A percentile compares a stretch with the other conserved stretches of the same genome.
These are phyloP conservation scores for Lochmaea capreae DNA, from an alignment of 2,888 invertebrate genomes.

Conservation along the genomic window DNA sequence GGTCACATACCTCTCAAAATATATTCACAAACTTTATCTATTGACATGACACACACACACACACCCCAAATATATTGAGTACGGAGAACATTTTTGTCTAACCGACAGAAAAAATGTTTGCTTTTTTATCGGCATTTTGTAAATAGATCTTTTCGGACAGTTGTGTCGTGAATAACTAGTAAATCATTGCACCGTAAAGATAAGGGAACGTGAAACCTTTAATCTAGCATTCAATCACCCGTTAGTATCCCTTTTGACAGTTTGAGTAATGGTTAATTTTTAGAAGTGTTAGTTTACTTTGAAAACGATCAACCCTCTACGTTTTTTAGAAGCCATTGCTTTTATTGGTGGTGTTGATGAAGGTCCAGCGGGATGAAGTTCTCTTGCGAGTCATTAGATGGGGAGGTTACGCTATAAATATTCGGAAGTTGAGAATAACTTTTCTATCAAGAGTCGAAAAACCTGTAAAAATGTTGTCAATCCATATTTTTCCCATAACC, in stretches of 20 bases:
- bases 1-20: too few relatives aligned
- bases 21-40: background rate
- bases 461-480: too few relatives aligned
- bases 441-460: background rate
- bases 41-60: background rate
- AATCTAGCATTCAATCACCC: conserved; percentile 16
- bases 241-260: conserved; percentile 17
- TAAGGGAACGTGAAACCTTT: conserved; percentile 10
- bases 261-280: conserved; percentile 19
- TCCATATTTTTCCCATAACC: too few relatives aligned
- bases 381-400: background rate
- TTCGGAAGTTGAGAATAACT: background rate
- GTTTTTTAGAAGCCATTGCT: conserved; percentile 2
- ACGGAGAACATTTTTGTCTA: background rate
- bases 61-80: background rate
- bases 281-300: conserved; percentile 17
- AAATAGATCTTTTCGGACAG: background rate
- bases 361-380: background rate
- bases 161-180: conserved; percentile 5
- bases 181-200: conserved; percentile 11
- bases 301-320: background rate
- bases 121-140: background rate
- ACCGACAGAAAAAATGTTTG: background rate
- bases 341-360: conserved; percentile 1
- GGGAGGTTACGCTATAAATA: too few relatives aligned